Percentiles rank a stretch among this genome's conserved stretches.
These are phyloP conservation scores for Aldrovandia affinis DNA, from an alignment of 2,797 vertebrate species.

Conservation along the genomic window DNA sequence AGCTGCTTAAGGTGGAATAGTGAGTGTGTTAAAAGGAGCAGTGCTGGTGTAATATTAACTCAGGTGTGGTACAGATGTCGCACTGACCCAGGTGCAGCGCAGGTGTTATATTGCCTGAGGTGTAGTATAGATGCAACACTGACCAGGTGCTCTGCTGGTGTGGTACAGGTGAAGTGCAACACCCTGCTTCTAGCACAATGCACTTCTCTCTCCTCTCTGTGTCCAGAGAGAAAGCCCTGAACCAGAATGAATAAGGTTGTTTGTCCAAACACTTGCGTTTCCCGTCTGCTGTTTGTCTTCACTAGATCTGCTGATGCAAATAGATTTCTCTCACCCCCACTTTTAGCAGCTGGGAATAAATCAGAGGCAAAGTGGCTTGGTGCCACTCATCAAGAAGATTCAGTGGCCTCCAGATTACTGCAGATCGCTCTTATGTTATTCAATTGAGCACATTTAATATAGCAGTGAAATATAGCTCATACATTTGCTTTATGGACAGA, in stretches of 20 bases:
- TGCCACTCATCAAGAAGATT: not conserved
- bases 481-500: not conserved
- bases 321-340: not conserved
- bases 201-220: not conserved
- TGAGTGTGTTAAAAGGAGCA: not conserved
- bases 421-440: not conserved
- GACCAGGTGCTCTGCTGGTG: not conserved
- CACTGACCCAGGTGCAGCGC: not conserved
- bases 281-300: not conserved
- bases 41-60: not conserved
- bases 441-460: not conserved
- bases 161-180: not conserved
- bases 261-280: not conserved
- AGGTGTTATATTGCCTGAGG: not conserved
- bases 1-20: not conserved
- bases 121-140: not conserved
- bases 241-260: not conserved
- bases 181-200: not conserved
- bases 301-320: not conserved
- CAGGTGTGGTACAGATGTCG: not conserved
- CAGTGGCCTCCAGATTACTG: not conserved
- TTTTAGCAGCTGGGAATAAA: conserved; percentile 11
- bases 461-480: not conserved
- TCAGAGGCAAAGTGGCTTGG: not conserved
- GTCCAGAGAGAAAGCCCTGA: not conserved